phyloP scores from a whole-genome alignment of 1,140 invertebrate genomes.

The Caerostris extrusa region DNA sequence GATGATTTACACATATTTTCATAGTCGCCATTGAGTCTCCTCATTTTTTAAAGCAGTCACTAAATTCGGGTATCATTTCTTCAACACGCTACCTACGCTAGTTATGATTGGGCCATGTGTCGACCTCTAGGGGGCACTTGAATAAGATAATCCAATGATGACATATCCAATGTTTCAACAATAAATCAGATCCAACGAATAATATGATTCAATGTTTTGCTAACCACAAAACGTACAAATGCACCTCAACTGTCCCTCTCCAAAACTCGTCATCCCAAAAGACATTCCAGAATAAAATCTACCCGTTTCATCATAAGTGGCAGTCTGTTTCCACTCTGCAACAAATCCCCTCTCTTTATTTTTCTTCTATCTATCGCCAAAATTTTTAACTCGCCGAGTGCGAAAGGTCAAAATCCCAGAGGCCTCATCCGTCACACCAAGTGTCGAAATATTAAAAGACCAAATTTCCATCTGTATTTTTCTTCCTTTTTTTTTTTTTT shows the following conservation, averaged over 20 bases:
- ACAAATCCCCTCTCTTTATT: not conserved
- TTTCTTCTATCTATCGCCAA: constrained; percentile 18
- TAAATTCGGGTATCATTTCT: too few relatives aligned
- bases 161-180: too few relatives aligned
- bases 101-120: too few relatives aligned
- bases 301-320: constrained; percentile 27
- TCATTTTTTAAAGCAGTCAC: too few relatives aligned
- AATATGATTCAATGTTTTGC: not conserved
- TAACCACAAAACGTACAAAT: not conserved
- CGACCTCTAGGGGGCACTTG: too few relatives aligned
- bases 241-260: not conserved
- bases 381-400: not conserved
- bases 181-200: too few relatives aligned
- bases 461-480: constrained; percentile 21
- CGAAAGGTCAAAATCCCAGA: constrained; percentile 40
- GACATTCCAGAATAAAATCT: constrained; percentile 2
- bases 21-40: too few relatives aligned
- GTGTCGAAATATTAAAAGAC: constrained; percentile 72
- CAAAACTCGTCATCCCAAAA: not conserved
- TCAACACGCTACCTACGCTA: too few relatives aligned
- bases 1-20: too few relatives aligned
- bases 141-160: too few relatives aligned
- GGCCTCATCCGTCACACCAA: constrained; percentile 48
- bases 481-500: not conserved
- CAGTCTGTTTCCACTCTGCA: constrained; percentile 52